phyloP scores from a whole-genome alignment of 2,113 vertebrate genomes.

The Etheostoma cragini region DNA sequence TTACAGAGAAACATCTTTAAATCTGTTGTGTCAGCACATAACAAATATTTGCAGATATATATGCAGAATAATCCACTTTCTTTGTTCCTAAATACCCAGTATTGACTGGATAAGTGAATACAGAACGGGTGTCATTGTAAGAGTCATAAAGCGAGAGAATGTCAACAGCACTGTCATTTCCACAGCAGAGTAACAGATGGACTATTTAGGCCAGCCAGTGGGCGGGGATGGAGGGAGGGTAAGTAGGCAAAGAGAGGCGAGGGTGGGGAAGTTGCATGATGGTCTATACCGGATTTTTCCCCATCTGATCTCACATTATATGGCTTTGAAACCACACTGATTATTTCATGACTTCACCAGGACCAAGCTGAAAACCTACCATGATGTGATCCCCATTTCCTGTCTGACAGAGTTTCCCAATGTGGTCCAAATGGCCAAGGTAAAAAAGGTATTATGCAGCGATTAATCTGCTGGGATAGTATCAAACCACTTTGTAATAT shows the following conservation, averaged over 20 bases:
- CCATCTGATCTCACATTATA: conserved; percentile 33
- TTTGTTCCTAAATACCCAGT: conserved; percentile 16
- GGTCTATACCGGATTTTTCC: conserved; percentile 35
- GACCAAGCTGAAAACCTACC: conserved; percentile 92
- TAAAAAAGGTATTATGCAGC: conserved; percentile 59
- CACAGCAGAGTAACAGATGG: conserved; percentile 75
- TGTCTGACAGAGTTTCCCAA: conserved; percentile 98
- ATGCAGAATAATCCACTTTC: not conserved
- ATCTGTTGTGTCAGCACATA: not conserved
- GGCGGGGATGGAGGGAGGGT: conserved; percentile 39
- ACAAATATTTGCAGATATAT: not conserved
- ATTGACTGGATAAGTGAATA: conserved; percentile 32
- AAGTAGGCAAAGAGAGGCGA: conserved; percentile 36
- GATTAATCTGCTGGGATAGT: not conserved
- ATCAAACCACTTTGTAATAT: conserved; percentile 14
- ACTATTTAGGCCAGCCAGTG: conserved; percentile 73
- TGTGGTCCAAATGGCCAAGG: conserved; percentile 98
- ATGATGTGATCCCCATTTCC: conserved; percentile 97
- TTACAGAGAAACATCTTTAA: conserved; percentile 1
- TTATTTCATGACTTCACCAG: conserved; percentile 80
- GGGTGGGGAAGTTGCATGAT: conserved; percentile 57
- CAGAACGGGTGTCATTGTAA: conserved; percentile 32
- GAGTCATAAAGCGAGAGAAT: conserved; percentile 70
- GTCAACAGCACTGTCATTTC: conserved; percentile 68
- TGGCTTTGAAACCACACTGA: conserved; percentile 32